Conservation (phyloP, 2,797 vertebrate genomes). For the Eptatretus atami region DNA sequence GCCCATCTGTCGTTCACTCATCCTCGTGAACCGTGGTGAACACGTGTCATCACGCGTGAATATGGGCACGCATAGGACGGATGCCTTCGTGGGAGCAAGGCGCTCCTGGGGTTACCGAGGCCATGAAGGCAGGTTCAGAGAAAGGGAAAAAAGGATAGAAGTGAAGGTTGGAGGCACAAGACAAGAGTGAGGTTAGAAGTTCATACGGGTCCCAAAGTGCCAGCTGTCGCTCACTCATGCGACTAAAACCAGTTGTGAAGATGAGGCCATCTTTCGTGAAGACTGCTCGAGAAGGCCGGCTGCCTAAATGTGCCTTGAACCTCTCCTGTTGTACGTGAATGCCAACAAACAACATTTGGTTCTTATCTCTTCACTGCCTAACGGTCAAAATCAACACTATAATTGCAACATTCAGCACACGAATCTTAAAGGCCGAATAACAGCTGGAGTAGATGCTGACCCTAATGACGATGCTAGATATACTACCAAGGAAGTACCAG, state of each 20-base stretch:
- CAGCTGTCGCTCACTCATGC: constrained; percentile 82
- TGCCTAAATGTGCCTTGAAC: constrained; percentile 53
- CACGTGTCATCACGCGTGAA: constrained; percentile 30
- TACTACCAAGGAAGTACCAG: too few relatives aligned
- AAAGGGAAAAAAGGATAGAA: too few relatives aligned
- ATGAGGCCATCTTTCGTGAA: constrained; percentile 66
- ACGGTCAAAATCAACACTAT: too few relatives aligned
- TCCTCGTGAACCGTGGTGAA: constrained; percentile 35
- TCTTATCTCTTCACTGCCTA: too few relatives aligned
- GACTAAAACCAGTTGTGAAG: constrained; percentile 85
- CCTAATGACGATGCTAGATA: too few relatives aligned
- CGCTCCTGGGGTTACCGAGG: constrained; percentile 16
- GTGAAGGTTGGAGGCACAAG: too few relatives aligned
- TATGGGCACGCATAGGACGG: constrained; percentile 28
- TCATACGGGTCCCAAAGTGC: constrained; percentile 73
- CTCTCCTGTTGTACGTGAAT: constrained; percentile 28
- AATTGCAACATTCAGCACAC: too few relatives aligned
- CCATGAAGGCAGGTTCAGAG: too few relatives aligned
- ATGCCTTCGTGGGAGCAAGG: constrained; percentile 31
- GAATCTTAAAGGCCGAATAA: too few relatives aligned
- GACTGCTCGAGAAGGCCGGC: constrained; percentile 66
- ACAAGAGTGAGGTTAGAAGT: not conserved
- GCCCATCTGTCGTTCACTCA: constrained; percentile 35
- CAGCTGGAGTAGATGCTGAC: too few relatives aligned
- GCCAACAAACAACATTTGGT: too few relatives aligned